A percentile compares a stretch with the other conserved stretches of the same genome.
Conservation (phyloP, 2,113 vertebrate genomes). For the Larimichthys polyactis region DNA sequence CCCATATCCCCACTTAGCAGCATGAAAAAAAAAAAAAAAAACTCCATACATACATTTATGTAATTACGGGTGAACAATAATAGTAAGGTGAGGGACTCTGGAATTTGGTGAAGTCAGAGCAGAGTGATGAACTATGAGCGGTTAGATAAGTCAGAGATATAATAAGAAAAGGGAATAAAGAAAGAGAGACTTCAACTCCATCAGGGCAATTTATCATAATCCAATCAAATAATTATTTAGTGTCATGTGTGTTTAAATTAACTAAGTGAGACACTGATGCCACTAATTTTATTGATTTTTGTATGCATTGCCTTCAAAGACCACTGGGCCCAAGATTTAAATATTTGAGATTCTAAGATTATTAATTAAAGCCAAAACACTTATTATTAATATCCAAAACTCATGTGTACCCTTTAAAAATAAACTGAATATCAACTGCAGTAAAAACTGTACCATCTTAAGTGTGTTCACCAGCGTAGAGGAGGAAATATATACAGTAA, state of each 20-base stretch:
- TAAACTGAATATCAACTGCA: background rate
- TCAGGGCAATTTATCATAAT: background rate
- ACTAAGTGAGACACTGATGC: background rate
- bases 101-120: slow-evolving; percentile 4
- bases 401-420: background rate
- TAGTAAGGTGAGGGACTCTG: background rate
- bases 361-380: background rate
- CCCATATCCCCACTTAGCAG: slow-evolving; percentile 62
- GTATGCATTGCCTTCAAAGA: background rate
- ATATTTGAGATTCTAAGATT: background rate
- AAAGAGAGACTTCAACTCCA: background rate
- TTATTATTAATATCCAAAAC: background rate
- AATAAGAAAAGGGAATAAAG: background rate
- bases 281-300: background rate
- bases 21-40: slow-evolving; percentile 30
- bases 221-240: background rate
- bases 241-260: background rate
- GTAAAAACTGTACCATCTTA: background rate
- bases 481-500: too few relatives aligned
- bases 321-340: background rate
- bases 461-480: background rate
- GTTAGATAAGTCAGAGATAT: background rate
- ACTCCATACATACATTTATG: background rate
- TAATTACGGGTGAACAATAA: slow-evolving; percentile 36
- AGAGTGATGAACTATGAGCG: slow-evolving; percentile 1